phyloP scores from a whole-genome alignment of 2,888 invertebrate genomes.

The Stenchaetothrips biformis region DNA sequence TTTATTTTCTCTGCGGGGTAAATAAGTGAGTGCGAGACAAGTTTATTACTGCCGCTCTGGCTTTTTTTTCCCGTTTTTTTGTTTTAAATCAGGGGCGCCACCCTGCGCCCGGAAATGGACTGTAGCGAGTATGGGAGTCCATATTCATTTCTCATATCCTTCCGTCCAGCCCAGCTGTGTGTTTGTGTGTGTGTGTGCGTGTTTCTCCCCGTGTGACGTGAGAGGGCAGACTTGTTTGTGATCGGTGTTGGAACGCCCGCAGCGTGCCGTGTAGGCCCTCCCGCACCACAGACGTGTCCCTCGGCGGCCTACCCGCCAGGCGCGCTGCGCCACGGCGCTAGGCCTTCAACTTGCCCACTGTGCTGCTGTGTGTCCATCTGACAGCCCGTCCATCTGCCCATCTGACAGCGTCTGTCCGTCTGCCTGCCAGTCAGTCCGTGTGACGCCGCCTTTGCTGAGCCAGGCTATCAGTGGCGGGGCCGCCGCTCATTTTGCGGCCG shows the following conservation, averaged over 20 bases:
- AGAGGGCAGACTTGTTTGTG: background rate
- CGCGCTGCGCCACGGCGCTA: background rate
- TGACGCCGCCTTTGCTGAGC: background rate
- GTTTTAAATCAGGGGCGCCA: background rate
- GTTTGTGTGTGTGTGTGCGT: background rate
- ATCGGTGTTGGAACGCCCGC: background rate
- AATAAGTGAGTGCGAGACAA: constrained; percentile 23
- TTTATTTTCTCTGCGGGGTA: constrained; percentile 10
- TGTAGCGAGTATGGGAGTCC: background rate
- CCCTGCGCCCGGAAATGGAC: constrained; percentile 13
- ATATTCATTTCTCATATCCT: constrained; percentile 14
- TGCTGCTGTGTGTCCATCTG: background rate
- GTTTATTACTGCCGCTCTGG: background rate
- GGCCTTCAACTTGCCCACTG: no score
- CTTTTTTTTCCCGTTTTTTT: background rate
- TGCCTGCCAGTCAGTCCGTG: background rate
- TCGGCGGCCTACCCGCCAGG: background rate
- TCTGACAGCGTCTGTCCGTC: background rate
- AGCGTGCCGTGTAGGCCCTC: background rate
- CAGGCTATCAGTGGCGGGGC: constrained; percentile 2
- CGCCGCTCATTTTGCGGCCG: background rate
- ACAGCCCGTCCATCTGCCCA: background rate
- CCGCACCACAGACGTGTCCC: background rate
- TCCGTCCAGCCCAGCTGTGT: background rate
- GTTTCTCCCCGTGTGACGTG: background rate